Evolutionary conservation across 2,797 vertebrate genomes (phyloP).

Genomic region (Heterohyrax brucei): DNA sequence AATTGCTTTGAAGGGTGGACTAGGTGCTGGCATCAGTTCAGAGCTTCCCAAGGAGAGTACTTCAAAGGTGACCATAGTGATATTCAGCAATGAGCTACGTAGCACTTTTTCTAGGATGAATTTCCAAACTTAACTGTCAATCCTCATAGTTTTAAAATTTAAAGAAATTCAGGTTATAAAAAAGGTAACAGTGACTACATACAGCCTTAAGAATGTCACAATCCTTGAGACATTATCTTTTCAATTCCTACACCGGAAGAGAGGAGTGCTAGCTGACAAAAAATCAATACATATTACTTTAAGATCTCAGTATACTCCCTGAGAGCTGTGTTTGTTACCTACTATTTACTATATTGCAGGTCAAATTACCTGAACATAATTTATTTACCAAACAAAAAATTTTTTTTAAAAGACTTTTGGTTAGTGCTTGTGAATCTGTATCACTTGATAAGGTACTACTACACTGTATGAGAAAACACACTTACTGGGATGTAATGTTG

Average conservation of each 20-base stretch:
- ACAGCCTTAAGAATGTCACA: conserved; percentile 35
- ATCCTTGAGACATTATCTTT: conserved; percentile 25
- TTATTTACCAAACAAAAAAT: conserved; percentile 47
- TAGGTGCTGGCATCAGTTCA: too few species aligned
- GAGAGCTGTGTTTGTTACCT: neutral
- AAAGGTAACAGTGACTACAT: neutral
- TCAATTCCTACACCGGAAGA: conserved; percentile 47
- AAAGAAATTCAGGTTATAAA: conserved; percentile 53
- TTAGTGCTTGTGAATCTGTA: neutral
- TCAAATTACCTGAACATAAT: conserved; percentile 64
- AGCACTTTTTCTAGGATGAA: too few species aligned
- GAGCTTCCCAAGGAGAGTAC: too few species aligned
- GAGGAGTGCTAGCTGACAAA: conserved; percentile 30
- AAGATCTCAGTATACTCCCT: conserved; percentile 57
- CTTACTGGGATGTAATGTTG: conserved; percentile 99
- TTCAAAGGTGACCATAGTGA: too few species aligned
- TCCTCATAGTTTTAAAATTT: conserved; percentile 28
- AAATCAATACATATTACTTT: conserved; percentile 40
- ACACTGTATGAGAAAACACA: conserved; percentile 51
- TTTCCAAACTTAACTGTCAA: too few species aligned
- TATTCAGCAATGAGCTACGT: too few species aligned
- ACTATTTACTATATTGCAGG: conserved; percentile 61
- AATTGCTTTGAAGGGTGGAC: too few species aligned
- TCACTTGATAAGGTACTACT: neutral
- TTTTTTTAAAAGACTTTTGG: neutral